Evolutionary conservation across 1,140 invertebrate species (phyloP).

Genomic region (Drosophila pruinosa): DNA sequence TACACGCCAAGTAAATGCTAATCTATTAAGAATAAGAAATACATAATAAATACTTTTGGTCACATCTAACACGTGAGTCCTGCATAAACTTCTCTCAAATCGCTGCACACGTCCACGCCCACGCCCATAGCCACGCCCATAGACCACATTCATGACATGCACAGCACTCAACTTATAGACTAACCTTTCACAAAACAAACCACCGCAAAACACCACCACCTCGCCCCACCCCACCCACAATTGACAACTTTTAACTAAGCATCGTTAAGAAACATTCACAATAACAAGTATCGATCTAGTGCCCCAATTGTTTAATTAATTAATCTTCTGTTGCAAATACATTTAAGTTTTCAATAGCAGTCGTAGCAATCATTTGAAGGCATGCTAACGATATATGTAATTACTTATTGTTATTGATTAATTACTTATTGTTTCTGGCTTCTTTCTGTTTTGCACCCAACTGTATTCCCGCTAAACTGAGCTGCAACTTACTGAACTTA

Average conservation of each 20-base stretch:
- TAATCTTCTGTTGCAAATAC: slow-evolving; percentile 43
- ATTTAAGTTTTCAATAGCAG: slow-evolving; percentile 44
- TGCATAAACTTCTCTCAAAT: slow-evolving; percentile 73
- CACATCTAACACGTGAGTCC: slow-evolving; percentile 77
- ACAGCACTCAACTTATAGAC: slow-evolving; percentile 29
- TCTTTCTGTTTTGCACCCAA: slow-evolving; percentile 63
- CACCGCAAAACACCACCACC: no score
- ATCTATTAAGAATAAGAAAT: slow-evolving; percentile 49
- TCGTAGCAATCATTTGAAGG: slow-evolving; percentile 15
- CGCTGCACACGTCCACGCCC: slow-evolving; percentile 51
- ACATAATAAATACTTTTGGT: slow-evolving; percentile 61
- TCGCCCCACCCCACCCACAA: neutral
- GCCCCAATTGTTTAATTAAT: neutral
- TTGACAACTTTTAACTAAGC: slow-evolving; percentile 10
- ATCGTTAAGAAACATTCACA: slow-evolving; percentile 4
- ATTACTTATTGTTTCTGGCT: slow-evolving; percentile 50
- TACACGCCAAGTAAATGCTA: slow-evolving; percentile 39
- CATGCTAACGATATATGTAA: slow-evolving; percentile 31
- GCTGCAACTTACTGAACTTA: slow-evolving; percentile 47
- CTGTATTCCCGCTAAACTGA: slow-evolving; percentile 33
- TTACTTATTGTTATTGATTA: slow-evolving; percentile 14
- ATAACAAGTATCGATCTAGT: neutral
- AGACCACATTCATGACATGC: slow-evolving; percentile 65
- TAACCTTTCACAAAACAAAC: no score
- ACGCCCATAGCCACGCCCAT: slow-evolving; percentile 27